Base-by-base conservation (phyloP, 1,140 invertebrate species). In the Propsilocerus akamusi region DNA sequence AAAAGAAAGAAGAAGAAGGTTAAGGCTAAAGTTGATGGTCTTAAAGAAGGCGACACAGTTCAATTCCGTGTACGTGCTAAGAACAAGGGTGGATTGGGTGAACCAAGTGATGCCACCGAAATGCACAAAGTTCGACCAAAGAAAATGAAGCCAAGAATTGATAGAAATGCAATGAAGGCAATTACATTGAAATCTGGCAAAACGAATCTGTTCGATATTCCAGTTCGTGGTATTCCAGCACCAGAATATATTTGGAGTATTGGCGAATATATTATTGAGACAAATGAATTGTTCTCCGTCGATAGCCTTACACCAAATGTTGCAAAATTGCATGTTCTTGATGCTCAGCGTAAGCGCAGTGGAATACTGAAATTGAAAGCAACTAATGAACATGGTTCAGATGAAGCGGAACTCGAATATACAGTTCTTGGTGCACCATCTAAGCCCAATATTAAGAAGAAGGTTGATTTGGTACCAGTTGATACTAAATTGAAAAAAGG, bases 41-140 rank as follows among this genome's bases (percentile, higher is more conserved):
- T 95, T 26, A 79, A 88, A 56, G 86, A 95, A 67, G 89, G 93
- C 47, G 96, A 99, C 66, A 87, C 89, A 7, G 99, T 99, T 69
- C 97, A 97, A 72, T 99, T 99, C 79, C 75, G 96, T 37, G 95
- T 99, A 0, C 85, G 87, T 57, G 97, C 97, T 20, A 91, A 97
- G n/a, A 99, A 99, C 63, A 92, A 92, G 60, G 92, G 98, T 66
- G 97, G 97, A 11, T 80, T 83, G 8, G 86, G 90, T 32, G 88
- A 92, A 57, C 82, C 90, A 0, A 86, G 87, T 47, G 89, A 95
- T 53, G 71, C 86, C 0, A 92, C 87, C 1, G 83, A 90, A 54
- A 84, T 83, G 46, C 86, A 93, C 58, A 41, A 41, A 41, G 34
- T 41, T 41, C 34, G 34, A 7, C 34, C 34, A 41, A 61, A 64